phyloP scores from a whole-genome alignment of 2,797 vertebrate genomes.

The Falco concolor region DNA sequence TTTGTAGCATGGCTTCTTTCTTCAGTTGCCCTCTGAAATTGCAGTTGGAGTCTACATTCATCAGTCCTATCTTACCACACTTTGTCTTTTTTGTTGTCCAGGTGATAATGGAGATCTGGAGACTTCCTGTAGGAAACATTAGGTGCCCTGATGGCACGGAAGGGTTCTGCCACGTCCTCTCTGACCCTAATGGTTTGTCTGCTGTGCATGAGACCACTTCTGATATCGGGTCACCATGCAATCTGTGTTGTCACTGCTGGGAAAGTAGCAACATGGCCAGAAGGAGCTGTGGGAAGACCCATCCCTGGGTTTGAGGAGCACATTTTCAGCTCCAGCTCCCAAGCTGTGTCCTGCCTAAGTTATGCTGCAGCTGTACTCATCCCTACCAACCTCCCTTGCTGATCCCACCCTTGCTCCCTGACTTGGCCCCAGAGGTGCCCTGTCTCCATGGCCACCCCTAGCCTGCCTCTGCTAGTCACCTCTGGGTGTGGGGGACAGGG shows the following conservation, averaged over 20 bases:
- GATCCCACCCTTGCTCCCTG: background rate
- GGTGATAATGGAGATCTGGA: background rate
- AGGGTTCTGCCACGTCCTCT: background rate
- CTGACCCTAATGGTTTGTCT: background rate
- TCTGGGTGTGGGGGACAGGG: background rate
- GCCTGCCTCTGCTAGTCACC: background rate
- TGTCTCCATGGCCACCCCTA: background rate
- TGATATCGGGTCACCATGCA: accelerated
- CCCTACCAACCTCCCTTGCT: background rate
- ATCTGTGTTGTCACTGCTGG: background rate
- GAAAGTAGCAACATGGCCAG: background rate
- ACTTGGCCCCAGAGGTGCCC: background rate
- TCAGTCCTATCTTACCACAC: background rate
- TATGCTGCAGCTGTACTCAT: background rate
- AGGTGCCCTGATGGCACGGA: background rate
- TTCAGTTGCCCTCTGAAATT: background rate
- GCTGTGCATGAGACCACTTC: background rate
- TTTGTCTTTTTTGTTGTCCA: background rate
- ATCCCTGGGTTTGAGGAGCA: accelerated
- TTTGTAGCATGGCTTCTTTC: background rate
- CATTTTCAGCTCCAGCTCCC: background rate
- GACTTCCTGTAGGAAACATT: background rate
- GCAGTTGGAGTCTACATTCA: background rate
- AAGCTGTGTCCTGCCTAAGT: background rate
- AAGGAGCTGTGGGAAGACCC: background rate